Percentiles rank a stretch among this genome's conserved stretches.
phyloP scores from a whole-genome alignment of 2,113 vertebrate genomes.

The Sinocyclocheilus anshuiensis region DNA sequence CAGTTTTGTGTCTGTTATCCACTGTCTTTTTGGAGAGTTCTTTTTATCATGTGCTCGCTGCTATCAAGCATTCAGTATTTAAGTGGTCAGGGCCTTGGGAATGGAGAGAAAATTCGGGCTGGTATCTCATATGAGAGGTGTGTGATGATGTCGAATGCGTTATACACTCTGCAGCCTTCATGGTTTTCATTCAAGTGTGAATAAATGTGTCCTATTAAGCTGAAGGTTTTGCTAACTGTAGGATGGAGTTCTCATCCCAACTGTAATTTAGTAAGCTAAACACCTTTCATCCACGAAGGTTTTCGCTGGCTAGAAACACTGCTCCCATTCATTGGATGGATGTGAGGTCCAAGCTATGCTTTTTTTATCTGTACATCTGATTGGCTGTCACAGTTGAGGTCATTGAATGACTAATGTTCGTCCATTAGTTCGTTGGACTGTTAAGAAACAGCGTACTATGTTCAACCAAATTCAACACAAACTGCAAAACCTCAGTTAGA shows the following conservation, averaged over 20 bases:
- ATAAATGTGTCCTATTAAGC: conserved; percentile 33
- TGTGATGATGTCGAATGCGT: neutral
- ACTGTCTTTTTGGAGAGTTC: conserved; percentile 51
- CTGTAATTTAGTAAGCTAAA: conserved; percentile 27
- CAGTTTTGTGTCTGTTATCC: conserved; percentile 51
- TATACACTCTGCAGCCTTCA: conserved; percentile 9
- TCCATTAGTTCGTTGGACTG: neutral
- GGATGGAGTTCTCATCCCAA: conserved; percentile 37
- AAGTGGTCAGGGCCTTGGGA: conserved; percentile 54
- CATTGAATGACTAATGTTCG: conserved; percentile 7
- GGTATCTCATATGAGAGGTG: neutral
- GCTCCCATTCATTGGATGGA: neutral
- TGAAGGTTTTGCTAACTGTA: conserved; percentile 27
- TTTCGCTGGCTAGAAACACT: conserved; percentile 16
- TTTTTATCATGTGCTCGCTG: conserved; percentile 72
- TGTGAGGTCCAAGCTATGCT: conserved; percentile 21
- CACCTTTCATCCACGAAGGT: conserved; percentile 5
- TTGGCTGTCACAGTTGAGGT: conserved; percentile 48
- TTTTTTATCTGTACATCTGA: conserved; percentile 47
- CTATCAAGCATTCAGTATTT: conserved; percentile 73
- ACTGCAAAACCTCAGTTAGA: conserved; percentile 76
- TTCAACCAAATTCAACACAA: conserved; percentile 74
- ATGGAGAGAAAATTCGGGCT: conserved; percentile 41
- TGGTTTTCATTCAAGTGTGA: conserved; percentile 31
- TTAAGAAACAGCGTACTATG: conserved; percentile 42